A percentile compares a stretch with the other conserved stretches of the same genome.
Evolutionary conservation across 1,140 invertebrate species (phyloP).

Genomic region (Rhopalosiphum padi): DNA sequence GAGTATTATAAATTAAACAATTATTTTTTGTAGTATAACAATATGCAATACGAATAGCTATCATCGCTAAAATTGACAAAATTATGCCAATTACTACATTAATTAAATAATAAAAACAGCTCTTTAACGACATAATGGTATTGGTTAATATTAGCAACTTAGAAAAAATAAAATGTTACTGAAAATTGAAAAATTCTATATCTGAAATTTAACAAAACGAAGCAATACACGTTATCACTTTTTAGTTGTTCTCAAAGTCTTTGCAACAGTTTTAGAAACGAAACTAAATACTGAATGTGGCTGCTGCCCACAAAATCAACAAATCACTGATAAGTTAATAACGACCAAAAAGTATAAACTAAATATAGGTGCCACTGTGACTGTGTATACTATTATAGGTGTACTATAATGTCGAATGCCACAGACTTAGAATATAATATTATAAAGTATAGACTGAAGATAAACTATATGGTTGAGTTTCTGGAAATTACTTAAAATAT

Average conservation of each 20-base stretch:
- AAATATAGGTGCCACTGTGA: too few species aligned
- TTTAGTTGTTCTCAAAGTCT: too few species aligned
- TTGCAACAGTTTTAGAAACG: background rate
- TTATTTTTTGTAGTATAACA: background rate
- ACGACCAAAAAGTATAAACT: too few species aligned
- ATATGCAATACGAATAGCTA: background rate
- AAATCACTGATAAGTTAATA: background rate
- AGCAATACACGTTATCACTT: background rate
- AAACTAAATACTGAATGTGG: background rate
- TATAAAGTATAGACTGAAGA: too few species aligned
- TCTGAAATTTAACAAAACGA: background rate
- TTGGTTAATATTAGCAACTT: background rate
- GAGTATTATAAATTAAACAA: constrained; percentile 61
- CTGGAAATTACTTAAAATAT: too few species aligned
- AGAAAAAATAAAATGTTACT: background rate
- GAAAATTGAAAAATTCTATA: background rate
- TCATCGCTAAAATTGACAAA: background rate
- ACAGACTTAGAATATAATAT: too few species aligned
- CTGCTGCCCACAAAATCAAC: background rate
- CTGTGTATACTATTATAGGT: too few species aligned
- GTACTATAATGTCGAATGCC: too few species aligned
- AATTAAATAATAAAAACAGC: background rate
- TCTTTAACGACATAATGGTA: background rate
- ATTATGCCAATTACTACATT: background rate
- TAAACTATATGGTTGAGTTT: too few species aligned